phyloP scores from a whole-genome alignment of 92 coral and sea anemone species.

The Zoanthus sansibaricus region DNA sequence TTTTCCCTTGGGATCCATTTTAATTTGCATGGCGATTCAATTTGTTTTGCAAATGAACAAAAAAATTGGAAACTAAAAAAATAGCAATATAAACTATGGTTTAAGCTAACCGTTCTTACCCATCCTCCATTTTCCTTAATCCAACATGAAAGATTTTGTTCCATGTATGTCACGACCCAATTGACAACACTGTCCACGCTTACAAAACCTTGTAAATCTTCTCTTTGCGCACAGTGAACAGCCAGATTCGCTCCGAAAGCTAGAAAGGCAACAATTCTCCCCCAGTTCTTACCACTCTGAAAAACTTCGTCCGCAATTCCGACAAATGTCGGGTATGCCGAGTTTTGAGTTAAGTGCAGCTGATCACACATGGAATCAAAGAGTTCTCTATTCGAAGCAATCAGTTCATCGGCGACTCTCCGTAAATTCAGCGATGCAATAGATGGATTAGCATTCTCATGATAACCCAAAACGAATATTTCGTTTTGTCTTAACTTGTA shows the following conservation, averaged over 20 bases:
- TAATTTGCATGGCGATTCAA: constrained; percentile 19
- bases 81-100: background rate
- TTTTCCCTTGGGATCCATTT: constrained; percentile 2
- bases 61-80: background rate
- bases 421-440: constrained; percentile 76
- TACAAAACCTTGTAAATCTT: constrained; percentile 75
- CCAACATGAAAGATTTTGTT: constrained; percentile 85
- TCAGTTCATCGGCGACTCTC: constrained; percentile 89
- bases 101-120: constrained; percentile 70
- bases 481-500: constrained; percentile 82
- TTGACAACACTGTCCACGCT: constrained; percentile 81
- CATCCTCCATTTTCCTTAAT: constrained; percentile 93
- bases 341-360: constrained; percentile 84
- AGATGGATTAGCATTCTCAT: constrained; percentile 66
- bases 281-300: constrained; percentile 98
- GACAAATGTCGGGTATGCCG: constrained; percentile 88
- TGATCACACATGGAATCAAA: constrained; percentile 97
- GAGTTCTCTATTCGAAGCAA: constrained; percentile 78
- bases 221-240: constrained; percentile 86
- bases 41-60: background rate
- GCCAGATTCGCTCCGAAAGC: constrained; percentile 97
- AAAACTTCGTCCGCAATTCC: constrained; percentile 98
- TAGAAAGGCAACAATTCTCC: constrained; percentile 96
- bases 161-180: constrained; percentile 91
- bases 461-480: constrained; percentile 73